Evolutionary conservation across 2,888 invertebrate species (phyloP).

Genomic region (Drosophila testacea): DNA sequence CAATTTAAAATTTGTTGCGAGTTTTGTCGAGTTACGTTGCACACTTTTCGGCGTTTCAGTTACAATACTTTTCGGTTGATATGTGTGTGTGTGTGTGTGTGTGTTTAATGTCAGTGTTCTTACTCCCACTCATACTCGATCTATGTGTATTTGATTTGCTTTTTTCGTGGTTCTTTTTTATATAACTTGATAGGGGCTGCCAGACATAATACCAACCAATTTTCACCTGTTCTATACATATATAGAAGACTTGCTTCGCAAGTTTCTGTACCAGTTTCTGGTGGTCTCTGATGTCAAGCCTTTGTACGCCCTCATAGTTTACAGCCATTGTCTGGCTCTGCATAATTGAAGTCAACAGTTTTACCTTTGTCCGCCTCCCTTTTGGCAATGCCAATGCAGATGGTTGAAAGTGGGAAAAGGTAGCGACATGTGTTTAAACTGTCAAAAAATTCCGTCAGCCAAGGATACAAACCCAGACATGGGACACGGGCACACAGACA

Average conservation of each 20-base stretch:
- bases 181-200: slow-evolving; percentile 64
- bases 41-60: slow-evolving; percentile 59
- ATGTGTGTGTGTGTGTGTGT: not conserved
- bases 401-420: slow-evolving; percentile 13
- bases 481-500: slow-evolving; percentile 1
- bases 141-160: slow-evolving; percentile 18
- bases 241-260: slow-evolving; percentile 21
- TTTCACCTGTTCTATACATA: slow-evolving; percentile 65
- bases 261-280: slow-evolving; percentile 19
- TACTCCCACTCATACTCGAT: not conserved
- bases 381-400: no score
- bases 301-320: slow-evolving; percentile 57
- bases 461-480: slow-evolving; percentile 25
- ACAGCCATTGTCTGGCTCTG: slow-evolving; percentile 57
- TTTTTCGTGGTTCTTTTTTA: slow-evolving; percentile 25
- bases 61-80: slow-evolving; percentile 1
- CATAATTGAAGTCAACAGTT: slow-evolving; percentile 71
- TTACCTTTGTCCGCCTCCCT: slow-evolving; percentile 3
- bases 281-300: slow-evolving; percentile 17
- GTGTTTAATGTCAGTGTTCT: slow-evolving; percentile 4
- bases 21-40: slow-evolving; percentile 63
- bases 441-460: slow-evolving; percentile 64
- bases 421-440: slow-evolving; percentile 75
- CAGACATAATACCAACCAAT: slow-evolving; percentile 59
- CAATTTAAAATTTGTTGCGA: slow-evolving; percentile 80